A percentile compares a stretch with the other conserved stretches of the same genome.
These are phyloP conservation scores for Pseudomugil gertrudae DNA, from an alignment of 2,797 vertebrate genomes.

Conservation along the genomic window DNA sequence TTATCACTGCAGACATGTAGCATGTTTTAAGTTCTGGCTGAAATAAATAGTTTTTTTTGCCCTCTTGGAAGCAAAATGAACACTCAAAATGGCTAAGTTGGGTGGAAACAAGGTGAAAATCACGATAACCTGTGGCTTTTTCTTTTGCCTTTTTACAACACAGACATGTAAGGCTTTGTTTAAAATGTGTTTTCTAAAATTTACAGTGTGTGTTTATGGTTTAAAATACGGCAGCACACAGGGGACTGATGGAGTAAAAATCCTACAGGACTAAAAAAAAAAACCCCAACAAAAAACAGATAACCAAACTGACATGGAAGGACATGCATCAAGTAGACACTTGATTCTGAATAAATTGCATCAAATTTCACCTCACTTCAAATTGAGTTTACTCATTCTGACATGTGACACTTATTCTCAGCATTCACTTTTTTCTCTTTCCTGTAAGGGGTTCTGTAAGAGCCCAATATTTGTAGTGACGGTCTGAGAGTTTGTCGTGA, in stretches of 20 bases:
- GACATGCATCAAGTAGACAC: slow-evolving; percentile 71
- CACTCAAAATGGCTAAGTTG: slow-evolving; percentile 27
- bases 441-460: slow-evolving; percentile 41
- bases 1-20: slow-evolving; percentile 35
- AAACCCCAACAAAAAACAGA: slow-evolving; percentile 54
- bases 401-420: slow-evolving; percentile 77
- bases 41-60: slow-evolving; percentile 7
- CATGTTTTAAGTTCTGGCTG: slow-evolving; percentile 41
- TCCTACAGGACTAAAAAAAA: slow-evolving; percentile 8
- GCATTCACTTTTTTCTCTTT: slow-evolving; percentile 48
- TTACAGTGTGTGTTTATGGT: slow-evolving; percentile 32
- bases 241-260: too few relatives aligned
- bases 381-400: slow-evolving; percentile 69
- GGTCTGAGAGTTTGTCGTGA: slow-evolving; percentile 13
- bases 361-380: slow-evolving; percentile 75
- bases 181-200: slow-evolving; percentile 35
- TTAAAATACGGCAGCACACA: slow-evolving; percentile 48
- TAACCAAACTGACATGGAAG: slow-evolving; percentile 69
- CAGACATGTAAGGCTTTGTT: slow-evolving; percentile 43
- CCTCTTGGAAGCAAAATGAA: slow-evolving; percentile 14
- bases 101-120: slow-evolving; percentile 17
- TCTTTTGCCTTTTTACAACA: slow-evolving; percentile 17
- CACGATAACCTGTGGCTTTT: not conserved
- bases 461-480: slow-evolving; percentile 42
- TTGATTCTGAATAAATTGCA: slow-evolving; percentile 74